Evolutionary conservation across 1,140 invertebrate genomes (phyloP).

Genomic region (Chlorops oryzae): DNA sequence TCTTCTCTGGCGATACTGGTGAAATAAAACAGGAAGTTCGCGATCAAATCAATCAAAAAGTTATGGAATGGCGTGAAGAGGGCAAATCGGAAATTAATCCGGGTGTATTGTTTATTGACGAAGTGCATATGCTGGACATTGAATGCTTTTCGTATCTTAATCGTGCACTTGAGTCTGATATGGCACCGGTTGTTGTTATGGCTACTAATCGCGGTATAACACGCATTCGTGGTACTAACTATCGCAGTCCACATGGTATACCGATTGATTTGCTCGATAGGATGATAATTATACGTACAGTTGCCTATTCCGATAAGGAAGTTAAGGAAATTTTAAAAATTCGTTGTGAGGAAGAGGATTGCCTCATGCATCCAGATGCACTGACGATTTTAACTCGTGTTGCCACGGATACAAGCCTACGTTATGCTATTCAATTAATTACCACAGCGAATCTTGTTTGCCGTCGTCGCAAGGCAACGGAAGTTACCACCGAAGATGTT

Average conservation of each 20-base stretch:
- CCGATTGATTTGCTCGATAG: conserved; percentile 94
- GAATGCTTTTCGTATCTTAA: conserved; percentile 99
- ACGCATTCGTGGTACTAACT: conserved; percentile 89
- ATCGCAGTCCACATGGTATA: conserved; percentile 88
- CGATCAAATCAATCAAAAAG: conserved; percentile 98
- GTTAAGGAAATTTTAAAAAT: conserved; percentile 89
- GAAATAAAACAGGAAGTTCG: conserved; percentile 97
- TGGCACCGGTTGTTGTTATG: conserved; percentile 96
- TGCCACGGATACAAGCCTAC: conserved; percentile 84
- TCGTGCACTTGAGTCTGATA: conserved; percentile 91
- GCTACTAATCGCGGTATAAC: conserved; percentile 98
- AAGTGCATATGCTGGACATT: conserved; percentile 97
- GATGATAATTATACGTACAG: conserved; percentile 90
- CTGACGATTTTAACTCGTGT: conserved; percentile 86
- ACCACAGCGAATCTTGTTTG: conserved; percentile 89
- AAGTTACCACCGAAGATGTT: conserved; percentile 85
- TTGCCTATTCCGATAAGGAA: conserved; percentile 83
- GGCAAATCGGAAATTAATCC: conserved; percentile 98
- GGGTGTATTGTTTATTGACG: conserved; percentile 88
- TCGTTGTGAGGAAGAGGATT: conserved; percentile 94
- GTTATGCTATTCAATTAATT: conserved; percentile 98
- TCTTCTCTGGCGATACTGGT: conserved; percentile 97
- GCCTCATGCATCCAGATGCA: conserved; percentile 89
- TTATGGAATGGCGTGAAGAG: conserved; percentile 97
- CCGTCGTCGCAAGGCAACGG: conserved; percentile 71